phyloP scores from a whole-genome alignment of 2,797 vertebrate genomes.

The Okamejei kenojei region DNA sequence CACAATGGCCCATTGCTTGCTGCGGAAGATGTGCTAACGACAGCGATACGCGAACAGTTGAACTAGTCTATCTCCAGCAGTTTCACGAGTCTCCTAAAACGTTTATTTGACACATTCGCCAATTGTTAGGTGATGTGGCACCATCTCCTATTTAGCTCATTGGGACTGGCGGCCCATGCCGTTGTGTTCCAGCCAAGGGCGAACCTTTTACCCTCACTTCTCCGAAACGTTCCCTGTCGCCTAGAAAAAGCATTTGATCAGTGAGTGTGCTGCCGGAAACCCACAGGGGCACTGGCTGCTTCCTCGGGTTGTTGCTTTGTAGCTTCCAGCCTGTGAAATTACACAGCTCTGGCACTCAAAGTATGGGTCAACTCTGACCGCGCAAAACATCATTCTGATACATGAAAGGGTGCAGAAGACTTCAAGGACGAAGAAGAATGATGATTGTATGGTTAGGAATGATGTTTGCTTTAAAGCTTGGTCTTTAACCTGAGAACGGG shows the following conservation, averaged over 20 bases:
- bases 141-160: no score
- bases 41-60: no score
- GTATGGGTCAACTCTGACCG: constrained; percentile 72
- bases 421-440: constrained; percentile 9
- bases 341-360: constrained; percentile 68
- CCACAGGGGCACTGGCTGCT: neutral
- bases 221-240: neutral
- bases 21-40: no score
- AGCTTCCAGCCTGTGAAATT: constrained; percentile 72
- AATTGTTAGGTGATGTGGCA: neutral
- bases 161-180: no score
- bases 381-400: constrained; percentile 96
- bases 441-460: neutral
- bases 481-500: constrained; percentile 58
- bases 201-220: neutral
- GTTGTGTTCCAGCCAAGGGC: no score
- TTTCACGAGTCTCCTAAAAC: no score
- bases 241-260: neutral
- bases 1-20: no score
- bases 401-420: constrained; percentile 73
- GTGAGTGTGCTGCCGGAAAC: neutral
- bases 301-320: neutral
- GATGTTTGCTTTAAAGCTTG: constrained; percentile 76
- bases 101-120: neutral
- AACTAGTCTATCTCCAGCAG: neutral